Percentiles rank a stretch among this genome's conserved stretches.
phyloP scores from a whole-genome alignment of 2,888 invertebrate genomes.

The Lymantria monacha region DNA sequence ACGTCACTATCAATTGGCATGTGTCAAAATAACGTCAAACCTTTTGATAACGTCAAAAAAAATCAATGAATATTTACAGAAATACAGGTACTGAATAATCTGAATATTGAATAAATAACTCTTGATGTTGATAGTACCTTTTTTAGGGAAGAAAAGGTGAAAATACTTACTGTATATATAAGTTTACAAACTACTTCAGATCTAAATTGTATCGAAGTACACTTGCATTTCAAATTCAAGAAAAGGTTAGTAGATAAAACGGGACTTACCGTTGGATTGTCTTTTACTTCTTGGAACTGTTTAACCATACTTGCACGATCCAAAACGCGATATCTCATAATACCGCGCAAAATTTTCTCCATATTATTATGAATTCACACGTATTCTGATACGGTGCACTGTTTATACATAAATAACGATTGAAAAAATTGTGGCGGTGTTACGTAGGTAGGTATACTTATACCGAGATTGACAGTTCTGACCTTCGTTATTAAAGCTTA shows the following conservation, averaged over 20 bases:
- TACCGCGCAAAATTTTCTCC: constrained; percentile 94
- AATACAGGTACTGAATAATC: too few species aligned
- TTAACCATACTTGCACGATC: constrained; percentile 93
- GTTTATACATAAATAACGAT: background rate
- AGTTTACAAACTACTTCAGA: too few species aligned
- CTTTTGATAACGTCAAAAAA: too few species aligned
- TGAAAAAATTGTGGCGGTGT: background rate
- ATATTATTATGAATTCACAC: constrained; percentile 65
- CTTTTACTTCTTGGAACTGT: constrained; percentile 94
- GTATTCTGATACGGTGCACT: background rate
- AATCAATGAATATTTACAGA: too few species aligned
- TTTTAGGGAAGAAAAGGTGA: too few species aligned
- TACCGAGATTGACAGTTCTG: constrained; percentile 62
- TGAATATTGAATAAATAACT: too few species aligned
- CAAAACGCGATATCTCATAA: constrained; percentile 93
- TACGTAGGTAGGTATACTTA: constrained; percentile 12
- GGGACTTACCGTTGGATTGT: constrained; percentile 91
- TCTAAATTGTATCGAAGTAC: too few species aligned
- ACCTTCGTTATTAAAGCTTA: constrained; percentile 72
- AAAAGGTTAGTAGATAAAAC: constrained; percentile 40
- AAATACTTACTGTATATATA: too few species aligned
- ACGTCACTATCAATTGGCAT: too few species aligned
- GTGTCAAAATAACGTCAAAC: too few species aligned
- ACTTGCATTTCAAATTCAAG: too few species aligned
- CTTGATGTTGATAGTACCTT: too few species aligned